phyloP scores from a whole-genome alignment of 2,797 vertebrate genomes.

The Ceryle rudis region DNA sequence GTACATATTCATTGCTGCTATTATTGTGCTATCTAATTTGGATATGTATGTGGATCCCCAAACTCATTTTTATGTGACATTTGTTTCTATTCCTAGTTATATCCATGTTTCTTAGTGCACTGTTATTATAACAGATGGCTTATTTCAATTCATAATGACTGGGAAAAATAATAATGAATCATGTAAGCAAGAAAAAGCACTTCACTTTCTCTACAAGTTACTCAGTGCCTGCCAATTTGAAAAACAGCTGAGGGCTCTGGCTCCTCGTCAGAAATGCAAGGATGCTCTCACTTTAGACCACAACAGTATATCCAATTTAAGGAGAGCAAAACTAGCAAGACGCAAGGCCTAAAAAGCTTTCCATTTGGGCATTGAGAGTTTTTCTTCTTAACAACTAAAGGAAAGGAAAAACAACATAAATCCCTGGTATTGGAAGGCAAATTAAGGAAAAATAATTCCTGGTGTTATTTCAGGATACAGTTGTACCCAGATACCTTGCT shows the following conservation, averaged over 20 bases:
- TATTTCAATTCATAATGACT: constrained; percentile 52
- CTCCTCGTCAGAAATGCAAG: not conserved
- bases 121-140: constrained; percentile 47
- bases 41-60: not conserved
- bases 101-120: not conserved
- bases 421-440: not conserved
- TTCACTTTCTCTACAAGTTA: constrained; percentile 40
- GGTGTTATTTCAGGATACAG: not conserved
- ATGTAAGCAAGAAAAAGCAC: constrained; percentile 36
- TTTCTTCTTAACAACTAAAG: not conserved
- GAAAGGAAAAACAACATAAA: not conserved
- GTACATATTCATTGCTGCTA: not conserved
- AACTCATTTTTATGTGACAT: constrained; percentile 28
- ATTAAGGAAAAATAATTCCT: not conserved
- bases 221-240: constrained; percentile 14
- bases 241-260: not conserved
- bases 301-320: not conserved
- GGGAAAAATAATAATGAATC: constrained; percentile 47
- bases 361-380: not conserved
- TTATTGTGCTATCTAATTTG: not conserved
- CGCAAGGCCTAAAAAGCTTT: not conserved
- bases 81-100: constrained; percentile 23
- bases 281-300: not conserved
- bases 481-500: not conserved
- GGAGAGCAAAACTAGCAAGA: not conserved